Evolutionary conservation across 1,140 invertebrate species (phyloP), one percentile per base, ranked within the genome.

Genomic region (Cephus cinctus): DNA sequence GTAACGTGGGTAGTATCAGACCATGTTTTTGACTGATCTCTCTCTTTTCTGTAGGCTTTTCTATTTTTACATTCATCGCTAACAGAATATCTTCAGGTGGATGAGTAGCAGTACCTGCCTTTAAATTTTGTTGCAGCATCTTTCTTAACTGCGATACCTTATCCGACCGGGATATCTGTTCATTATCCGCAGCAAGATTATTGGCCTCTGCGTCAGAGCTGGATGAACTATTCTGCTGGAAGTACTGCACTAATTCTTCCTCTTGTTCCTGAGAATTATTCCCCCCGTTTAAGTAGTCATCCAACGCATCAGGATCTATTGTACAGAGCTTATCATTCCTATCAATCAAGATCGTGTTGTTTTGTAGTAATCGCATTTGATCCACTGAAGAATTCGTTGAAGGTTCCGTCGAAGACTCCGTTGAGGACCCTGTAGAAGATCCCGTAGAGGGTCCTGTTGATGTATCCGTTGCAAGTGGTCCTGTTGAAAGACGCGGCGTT

Each of bases 241-340:
- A 89, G 75, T 90, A 90, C 71, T 87, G 84, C 58, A 89, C 71
- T 50, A 90, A 65, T 71, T 90, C 88, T 61, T 87, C 86, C 60
- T 90, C 88, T 57, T 86, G 86, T 57, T 89, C 87, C 62, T 90
- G 86, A 32, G 86, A 87, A 70, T 88, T 89, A 53, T 82, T 83
- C 32, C 86, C 82, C 27, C 85, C 83, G 52, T 83, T 82, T 54
- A 90, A 78, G 67, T 89, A 90, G 71, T 89, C 87, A 61, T 88
- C 86, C 27, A 91, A 69, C 27, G 86, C 86, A 59, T 90, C 86
- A 27, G 86, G 86, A 60, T 89, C 87, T 50, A 90, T 84, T 36
- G 84, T 85, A 56, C 83, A 83, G 22, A 87, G 48, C 34, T 71
- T 75, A 6, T 65, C 66, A 43, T 52, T 61, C 35, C 71, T 55